Percentiles rank a stretch among this genome's conserved stretches.
These are phyloP conservation scores for Sitobion miscanthi DNA, from an alignment of 1,140 invertebrate genomes.

Conservation along the genomic window DNA sequence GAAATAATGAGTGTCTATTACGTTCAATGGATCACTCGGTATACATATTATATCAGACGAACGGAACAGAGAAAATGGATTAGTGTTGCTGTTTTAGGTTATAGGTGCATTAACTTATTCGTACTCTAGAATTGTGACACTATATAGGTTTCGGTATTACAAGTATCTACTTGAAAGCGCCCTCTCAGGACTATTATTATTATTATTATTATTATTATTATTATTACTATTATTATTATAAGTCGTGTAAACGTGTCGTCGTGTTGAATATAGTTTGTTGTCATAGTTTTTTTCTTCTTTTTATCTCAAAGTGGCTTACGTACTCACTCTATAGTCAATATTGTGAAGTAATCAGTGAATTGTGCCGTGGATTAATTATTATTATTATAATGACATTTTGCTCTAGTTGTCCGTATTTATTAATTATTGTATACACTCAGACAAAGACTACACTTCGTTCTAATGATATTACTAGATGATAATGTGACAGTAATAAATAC, in stretches of 20 bases:
- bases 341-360: neutral
- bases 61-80: neutral
- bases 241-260: neutral
- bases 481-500: neutral
- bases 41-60: neutral
- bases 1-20: neutral
- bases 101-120: neutral
- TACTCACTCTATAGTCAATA: neutral
- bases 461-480: neutral
- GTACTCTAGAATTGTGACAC: neutral
- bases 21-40: neutral
- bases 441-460: neutral
- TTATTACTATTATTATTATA: neutral
- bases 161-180: neutral
- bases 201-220: neutral
- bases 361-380: neutral
- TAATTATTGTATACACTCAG: neutral
- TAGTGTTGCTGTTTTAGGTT: neutral
- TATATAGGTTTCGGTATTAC: neutral
- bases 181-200: neutral
- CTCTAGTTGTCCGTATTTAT: neutral
- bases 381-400: neutral
- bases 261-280: neutral
- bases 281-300: neutral
- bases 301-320: neutral